Conservation (phyloP, 1,140 invertebrate species). For the Hydropsyche tenuis region DNA sequence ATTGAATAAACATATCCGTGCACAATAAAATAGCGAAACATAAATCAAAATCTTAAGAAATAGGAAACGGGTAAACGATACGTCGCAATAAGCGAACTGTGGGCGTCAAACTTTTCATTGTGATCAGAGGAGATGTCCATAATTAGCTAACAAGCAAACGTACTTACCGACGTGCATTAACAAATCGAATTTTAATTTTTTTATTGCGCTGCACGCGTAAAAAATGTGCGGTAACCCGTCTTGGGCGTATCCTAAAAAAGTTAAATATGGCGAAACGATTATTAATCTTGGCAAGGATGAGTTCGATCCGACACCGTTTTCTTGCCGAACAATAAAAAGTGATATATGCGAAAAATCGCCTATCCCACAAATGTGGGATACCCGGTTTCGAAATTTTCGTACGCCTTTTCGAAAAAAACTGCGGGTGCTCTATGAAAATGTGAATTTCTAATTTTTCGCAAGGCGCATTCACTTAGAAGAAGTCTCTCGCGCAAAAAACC, state of each 20-base stretch:
- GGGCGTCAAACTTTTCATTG: conserved; percentile 17
- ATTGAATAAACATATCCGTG: background rate
- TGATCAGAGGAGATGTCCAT: conserved; percentile 13
- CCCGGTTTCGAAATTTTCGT: no score
- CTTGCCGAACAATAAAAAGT: background rate
- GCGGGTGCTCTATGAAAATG: no score
- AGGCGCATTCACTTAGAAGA: background rate
- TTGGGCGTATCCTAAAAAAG: no score
- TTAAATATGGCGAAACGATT: conserved; percentile 15
- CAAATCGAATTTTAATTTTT: conserved; percentile 8
- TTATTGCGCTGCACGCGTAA: conserved; percentile 1
- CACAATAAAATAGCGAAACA: conserved; percentile 9
- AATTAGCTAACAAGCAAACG: conserved; percentile 21
- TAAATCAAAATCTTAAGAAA: conserved; percentile 13
- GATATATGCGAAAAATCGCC: background rate
- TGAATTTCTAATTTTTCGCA: conserved; percentile 9
- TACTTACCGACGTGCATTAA: conserved; percentile 18
- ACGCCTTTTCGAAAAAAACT: no score
- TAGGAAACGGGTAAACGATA: conserved; percentile 9
- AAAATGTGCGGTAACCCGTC: no score
- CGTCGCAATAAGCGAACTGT: background rate
- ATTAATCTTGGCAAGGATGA: conserved; percentile 10
- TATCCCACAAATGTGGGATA: no score
- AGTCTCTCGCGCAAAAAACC: conserved; percentile 12
- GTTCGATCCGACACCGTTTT: background rate